These are phyloP conservation scores for Vombatus ursinus DNA, from an alignment of 2,113 vertebrate species.

Conservation along the genomic window DNA sequence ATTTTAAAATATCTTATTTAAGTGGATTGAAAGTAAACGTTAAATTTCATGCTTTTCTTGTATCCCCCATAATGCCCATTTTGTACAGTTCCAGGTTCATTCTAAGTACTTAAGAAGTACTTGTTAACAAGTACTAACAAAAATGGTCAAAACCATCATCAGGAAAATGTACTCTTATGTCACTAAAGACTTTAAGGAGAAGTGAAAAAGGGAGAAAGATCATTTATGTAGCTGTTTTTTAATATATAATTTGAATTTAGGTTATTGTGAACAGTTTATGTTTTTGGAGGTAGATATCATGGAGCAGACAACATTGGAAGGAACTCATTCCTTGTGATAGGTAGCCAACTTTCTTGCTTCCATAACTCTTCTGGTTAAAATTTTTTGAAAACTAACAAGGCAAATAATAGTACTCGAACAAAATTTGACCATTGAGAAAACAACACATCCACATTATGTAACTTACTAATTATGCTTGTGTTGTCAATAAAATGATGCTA, in stretches of 20 bases:
- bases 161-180: not conserved
- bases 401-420: constrained; percentile 50
- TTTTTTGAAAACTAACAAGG: constrained; percentile 20
- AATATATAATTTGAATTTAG: not conserved
- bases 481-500: not conserved
- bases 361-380: constrained; percentile 47
- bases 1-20: not conserved
- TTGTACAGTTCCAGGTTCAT: not conserved
- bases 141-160: not conserved
- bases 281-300: not conserved
- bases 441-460: constrained; percentile 4
- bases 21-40: not conserved
- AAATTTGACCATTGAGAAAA: constrained; percentile 35
- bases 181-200: not conserved
- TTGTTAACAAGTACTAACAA: not conserved
- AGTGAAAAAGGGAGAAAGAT: not conserved
- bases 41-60: constrained; percentile 5
- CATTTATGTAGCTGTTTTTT: not conserved
- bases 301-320: not conserved
- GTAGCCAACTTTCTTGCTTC: not conserved
- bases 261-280: not conserved
- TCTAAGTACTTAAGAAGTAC: not conserved
- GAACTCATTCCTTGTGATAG: not conserved
- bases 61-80: not conserved
- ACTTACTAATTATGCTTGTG: constrained; percentile 2